These are phyloP conservation scores for Acrocera orbiculus DNA, from an alignment of 2,888 invertebrate species.

Conservation along the genomic window DNA sequence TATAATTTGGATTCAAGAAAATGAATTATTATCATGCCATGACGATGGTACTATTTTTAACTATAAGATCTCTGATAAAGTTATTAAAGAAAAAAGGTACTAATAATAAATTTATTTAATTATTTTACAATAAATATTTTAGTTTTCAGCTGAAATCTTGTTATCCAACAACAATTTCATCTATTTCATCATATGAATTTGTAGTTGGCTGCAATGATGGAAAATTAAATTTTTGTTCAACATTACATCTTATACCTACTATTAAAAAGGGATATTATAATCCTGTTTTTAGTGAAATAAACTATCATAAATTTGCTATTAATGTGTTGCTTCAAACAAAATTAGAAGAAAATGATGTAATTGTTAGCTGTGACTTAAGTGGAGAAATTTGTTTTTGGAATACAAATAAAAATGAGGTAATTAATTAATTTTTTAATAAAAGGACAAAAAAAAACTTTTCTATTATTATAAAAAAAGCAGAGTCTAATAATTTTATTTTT, in stretches of 20 bases:
- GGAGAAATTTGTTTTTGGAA: conserved; percentile 27
- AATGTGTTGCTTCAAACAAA: conserved; percentile 18
- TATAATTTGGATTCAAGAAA: conserved; percentile 23
- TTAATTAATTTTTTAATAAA: conserved; percentile 2
- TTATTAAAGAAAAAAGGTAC: conserved; percentile 20
- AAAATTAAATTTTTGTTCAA: conserved; percentile 22
- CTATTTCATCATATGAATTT: conserved; percentile 19
- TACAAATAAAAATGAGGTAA: conserved; percentile 18
- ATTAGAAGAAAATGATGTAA: conserved; percentile 16
- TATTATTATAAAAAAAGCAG: no score
- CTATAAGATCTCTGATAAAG: conserved; percentile 20
- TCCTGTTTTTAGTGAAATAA: conserved; percentile 15
- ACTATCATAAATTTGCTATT: conserved; percentile 24
- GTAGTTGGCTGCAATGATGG: conserved; percentile 26
- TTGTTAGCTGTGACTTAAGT: conserved; percentile 28
- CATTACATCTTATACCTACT: conserved; percentile 11
- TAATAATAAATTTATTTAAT: neutral
- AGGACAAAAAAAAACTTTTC: neutral
- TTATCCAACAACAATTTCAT: conserved; percentile 20
- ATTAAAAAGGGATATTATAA: conserved; percentile 16
- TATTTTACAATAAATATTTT: neutral
- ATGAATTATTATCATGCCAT: conserved; percentile 22
- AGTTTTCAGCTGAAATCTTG: conserved; percentile 2
- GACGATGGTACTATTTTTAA: conserved; percentile 22
- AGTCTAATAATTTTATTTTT: neutral